phyloP scores from a whole-genome alignment of 2,797 vertebrate genomes.

The Coilia nasus region DNA sequence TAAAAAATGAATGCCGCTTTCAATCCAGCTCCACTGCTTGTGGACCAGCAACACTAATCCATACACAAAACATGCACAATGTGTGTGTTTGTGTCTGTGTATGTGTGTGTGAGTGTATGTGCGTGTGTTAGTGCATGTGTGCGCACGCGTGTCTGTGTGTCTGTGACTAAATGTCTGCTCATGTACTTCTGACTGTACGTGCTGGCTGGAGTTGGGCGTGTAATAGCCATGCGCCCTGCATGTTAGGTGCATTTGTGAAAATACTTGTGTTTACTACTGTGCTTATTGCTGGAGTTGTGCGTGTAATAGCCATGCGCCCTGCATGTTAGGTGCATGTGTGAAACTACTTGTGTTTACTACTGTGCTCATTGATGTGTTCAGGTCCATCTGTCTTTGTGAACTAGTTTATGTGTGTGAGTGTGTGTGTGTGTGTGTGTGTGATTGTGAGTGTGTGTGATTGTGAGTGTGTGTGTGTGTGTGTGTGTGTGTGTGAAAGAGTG shows the following conservation, averaged over 20 bases:
- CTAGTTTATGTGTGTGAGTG: neutral
- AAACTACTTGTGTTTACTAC: neutral
- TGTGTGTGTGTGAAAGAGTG: neutral
- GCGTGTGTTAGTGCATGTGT: too few relatives aligned
- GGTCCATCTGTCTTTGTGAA: neutral
- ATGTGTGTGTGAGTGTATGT: neutral
- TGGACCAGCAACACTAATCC: neutral
- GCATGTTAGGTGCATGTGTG: neutral
- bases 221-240: constrained; percentile 1
- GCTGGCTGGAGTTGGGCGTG: neutral
- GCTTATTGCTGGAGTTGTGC: neutral
- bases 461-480: neutral
- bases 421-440: neutral
- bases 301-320: neutral
- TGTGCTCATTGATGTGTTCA: neutral
- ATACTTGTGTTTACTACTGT: neutral
- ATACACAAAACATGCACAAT: neutral
- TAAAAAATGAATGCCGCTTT: neutral
- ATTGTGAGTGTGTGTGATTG: neutral
- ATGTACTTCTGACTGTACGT: neutral
- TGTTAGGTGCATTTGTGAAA: neutral
- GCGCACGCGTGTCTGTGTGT: too few relatives aligned
- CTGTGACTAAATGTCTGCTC: neutral
- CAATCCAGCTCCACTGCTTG: neutral
- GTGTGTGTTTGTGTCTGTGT: neutral